Evolutionary conservation across 2,113 vertebrate genomes (phyloP), one percentile per base, ranked within the genome.

Genomic region (Octodon degus): DNA sequence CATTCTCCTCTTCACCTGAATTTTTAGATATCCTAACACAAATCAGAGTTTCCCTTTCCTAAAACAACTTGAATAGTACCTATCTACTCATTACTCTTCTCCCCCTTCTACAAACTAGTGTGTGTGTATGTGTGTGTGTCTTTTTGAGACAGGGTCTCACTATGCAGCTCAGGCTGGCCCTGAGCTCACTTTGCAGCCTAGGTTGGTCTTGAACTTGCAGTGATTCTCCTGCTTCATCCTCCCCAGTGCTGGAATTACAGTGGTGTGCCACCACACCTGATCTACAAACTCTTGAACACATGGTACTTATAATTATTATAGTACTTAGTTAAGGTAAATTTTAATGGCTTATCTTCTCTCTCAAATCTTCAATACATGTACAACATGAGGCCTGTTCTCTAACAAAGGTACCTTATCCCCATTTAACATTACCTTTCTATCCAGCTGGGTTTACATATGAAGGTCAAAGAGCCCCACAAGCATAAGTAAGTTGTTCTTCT

Each of bases 401-500:
- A 94, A 68, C 67, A 70, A 95, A 91, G 68, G 58, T 0, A 16
- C 34, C 81, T 77, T 77, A 60, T 65, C 80, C n/a, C 81, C 37
- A 62, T 87, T 13, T 90, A 90, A 79, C 32, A 82, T 53, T 86
- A 67, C 67, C 32, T 60, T 86, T 86, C 40, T 89, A 88, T 85
- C 34, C 47, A 88, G 13, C 0, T 94, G 12, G 0, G 20, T 96
- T 98, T 98, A 98, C 96, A 96, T 96, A 97, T 40, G 19, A 97
- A 97, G 93, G 88, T 93, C 91, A 97, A 92, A 96, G 72, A 96
- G 89, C 47, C 97, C 79, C 87, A 95, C 86, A 96, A 97, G 90
- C 87, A 97, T 91, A 92, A 97, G 90, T 65, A 86, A 97, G 68
- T 96, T 95, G 90, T 97, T 98, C 96, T 97, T 97, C 97, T 98